These are phyloP conservation scores for Eptatretus atami DNA, from an alignment of 2,797 vertebrate genomes.

Conservation along the genomic window DNA sequence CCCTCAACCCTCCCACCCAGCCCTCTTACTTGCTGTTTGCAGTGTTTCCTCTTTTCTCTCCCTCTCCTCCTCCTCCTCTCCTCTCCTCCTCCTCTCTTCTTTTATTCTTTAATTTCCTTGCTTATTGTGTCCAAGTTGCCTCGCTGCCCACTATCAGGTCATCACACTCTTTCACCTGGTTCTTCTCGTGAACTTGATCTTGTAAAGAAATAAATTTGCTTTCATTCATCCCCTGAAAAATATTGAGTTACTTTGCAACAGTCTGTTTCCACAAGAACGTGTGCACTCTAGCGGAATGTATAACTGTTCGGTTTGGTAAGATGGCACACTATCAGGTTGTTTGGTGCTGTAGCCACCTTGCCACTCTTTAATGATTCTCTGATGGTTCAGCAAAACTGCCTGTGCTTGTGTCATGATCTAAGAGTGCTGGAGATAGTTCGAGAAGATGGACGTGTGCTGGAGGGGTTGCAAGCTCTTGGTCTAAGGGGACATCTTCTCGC, in stretches of 20 bases:
- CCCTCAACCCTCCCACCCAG: too few species aligned
- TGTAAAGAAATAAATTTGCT: too few species aligned
- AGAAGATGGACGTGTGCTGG: slow-evolving; percentile 68
- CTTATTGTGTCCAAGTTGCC: too few species aligned
- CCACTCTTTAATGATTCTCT: neutral
- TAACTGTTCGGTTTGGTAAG: neutral
- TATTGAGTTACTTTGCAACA: neutral
- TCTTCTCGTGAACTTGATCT: too few species aligned
- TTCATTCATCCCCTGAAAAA: neutral
- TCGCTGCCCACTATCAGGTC: too few species aligned
- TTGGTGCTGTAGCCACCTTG: slow-evolving; percentile 5
- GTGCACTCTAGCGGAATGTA: slow-evolving; percentile 5
- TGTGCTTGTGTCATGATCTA: slow-evolving; percentile 12
- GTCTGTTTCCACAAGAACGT: neutral
- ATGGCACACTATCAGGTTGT: neutral
- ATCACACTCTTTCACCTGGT: too few species aligned
- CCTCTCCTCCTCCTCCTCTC: too few species aligned
- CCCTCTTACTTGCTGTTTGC: too few species aligned
- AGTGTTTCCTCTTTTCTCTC: too few species aligned
- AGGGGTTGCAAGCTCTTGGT: slow-evolving; percentile 55
- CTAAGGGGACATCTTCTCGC: slow-evolving; percentile 52
- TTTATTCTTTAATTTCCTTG: too few species aligned
- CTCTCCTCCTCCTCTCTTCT: too few species aligned
- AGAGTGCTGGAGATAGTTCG: slow-evolving; percentile 61
- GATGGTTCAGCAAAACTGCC: neutral